Conservation (phyloP, 2,797 vertebrate genomes). For the Gymnopithys bicolor region DNA sequence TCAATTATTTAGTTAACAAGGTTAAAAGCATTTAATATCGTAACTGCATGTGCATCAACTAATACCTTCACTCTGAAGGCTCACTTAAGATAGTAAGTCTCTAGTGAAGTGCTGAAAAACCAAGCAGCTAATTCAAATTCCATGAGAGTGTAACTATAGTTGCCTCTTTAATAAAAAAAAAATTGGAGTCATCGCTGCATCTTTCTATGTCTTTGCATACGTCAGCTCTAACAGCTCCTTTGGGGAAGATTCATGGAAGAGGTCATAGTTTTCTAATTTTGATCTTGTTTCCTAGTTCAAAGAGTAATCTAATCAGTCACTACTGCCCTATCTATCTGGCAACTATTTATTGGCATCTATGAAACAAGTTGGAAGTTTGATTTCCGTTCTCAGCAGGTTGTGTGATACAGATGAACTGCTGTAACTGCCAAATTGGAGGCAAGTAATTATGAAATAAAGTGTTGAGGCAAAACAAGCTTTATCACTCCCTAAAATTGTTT, state of each 20-base stretch:
- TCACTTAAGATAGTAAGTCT: background rate
- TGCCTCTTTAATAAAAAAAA: background rate
- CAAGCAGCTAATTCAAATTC: background rate
- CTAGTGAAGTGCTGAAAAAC: background rate
- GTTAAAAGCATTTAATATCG: background rate
- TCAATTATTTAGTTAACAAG: background rate
- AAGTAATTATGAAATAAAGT: background rate
- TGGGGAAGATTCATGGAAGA: background rate
- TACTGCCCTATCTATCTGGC: background rate
- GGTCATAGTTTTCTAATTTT: slow-evolving; percentile 36
- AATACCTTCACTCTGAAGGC: background rate
- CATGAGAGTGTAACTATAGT: fast-evolving
- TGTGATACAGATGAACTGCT: background rate
- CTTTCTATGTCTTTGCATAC: background rate
- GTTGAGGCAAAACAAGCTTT: background rate
- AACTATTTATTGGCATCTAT: slow-evolving; percentile 25
- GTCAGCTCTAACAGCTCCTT: background rate
- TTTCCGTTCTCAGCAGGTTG: slow-evolving; percentile 43
- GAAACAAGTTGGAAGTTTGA: slow-evolving; percentile 49
- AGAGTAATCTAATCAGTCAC: slow-evolving; percentile 42
- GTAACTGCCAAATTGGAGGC: slow-evolving; percentile 31
- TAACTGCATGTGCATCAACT: background rate
- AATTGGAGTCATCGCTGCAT: background rate
- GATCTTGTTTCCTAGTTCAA: slow-evolving; percentile 39
- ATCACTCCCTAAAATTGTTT: background rate